These are phyloP conservation scores for Papilio helenus DNA, from an alignment of 1,140 invertebrate genomes.

Conservation along the genomic window DNA sequence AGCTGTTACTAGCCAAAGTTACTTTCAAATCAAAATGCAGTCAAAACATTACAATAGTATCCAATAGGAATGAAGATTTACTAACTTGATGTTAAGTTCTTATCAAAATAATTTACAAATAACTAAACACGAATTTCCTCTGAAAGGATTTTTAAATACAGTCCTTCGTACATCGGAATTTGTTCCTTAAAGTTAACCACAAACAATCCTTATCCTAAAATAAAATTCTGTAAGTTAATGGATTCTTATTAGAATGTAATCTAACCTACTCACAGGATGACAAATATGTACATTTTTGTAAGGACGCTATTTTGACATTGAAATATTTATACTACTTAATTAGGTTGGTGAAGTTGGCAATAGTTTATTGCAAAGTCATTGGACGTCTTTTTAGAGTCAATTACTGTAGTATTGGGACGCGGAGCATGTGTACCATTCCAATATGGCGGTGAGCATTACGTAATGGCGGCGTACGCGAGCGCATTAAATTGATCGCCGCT, in stretches of 20 bases:
- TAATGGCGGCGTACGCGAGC: constrained; percentile 53
- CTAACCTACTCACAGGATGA: neutral
- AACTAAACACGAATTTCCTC: no score
- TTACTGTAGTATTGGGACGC: neutral
- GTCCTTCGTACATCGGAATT: no score
- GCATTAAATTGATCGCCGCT: constrained; percentile 65
- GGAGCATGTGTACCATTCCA: constrained; percentile 33
- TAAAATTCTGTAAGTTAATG: neutral
- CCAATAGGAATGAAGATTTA: neutral
- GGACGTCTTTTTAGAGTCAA: neutral
- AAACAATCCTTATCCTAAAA: no score
- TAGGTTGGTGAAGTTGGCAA: neutral
- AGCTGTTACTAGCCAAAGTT: neutral
- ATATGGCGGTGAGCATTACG: constrained; percentile 64
- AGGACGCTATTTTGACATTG: neutral
- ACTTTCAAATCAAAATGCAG: neutral
- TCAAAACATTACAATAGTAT: neutral
- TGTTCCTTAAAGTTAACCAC: no score
- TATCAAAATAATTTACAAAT: no score
- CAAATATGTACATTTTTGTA: neutral
- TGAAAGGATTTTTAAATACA: no score
- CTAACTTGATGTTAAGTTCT: no score
- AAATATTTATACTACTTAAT: neutral
- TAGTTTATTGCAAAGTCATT: neutral
- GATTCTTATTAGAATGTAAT: neutral